These are phyloP conservation scores for Erythrolamprus reginae DNA, from an alignment of 2,113 vertebrate genomes.

Conservation along the genomic window DNA sequence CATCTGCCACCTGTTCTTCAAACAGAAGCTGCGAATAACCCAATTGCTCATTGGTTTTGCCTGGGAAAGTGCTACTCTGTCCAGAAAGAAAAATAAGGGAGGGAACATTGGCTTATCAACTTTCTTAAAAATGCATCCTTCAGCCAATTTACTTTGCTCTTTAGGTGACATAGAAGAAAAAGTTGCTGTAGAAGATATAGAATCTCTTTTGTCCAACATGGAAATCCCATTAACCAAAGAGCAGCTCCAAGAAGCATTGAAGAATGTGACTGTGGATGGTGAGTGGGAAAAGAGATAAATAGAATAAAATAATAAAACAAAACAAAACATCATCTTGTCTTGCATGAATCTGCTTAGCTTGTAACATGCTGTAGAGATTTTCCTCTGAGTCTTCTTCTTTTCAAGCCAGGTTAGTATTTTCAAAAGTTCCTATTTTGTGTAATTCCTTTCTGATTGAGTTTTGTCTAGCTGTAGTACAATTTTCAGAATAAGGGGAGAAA, in stretches of 20 bases:
- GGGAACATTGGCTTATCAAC: neutral
- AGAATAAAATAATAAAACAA: neutral
- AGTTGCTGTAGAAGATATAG: conserved; percentile 1
- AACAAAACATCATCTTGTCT: neutral
- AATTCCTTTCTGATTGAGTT: neutral
- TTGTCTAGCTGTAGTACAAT: neutral
- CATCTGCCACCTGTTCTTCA: neutral
- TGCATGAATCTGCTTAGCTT: neutral
- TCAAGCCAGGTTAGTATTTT: too few relatives aligned
- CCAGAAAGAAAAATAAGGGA: neutral
- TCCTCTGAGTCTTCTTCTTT: neutral
- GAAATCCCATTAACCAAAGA: conserved; percentile 23
- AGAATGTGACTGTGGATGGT: conserved; percentile 15
- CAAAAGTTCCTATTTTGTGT: neutral
- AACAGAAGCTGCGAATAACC: neutral
- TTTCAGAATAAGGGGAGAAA: neutral
- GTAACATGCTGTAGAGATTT: neutral
- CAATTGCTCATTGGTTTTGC: neutral
- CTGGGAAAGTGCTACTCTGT: neutral
- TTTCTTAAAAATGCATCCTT: neutral
- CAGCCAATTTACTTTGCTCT: neutral
- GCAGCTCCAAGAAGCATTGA: conserved; percentile 27
- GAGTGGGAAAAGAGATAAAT: neutral
- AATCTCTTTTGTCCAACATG: conserved; percentile 9
- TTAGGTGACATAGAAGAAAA: conserved; percentile 5